Evolutionary conservation across 2,113 vertebrate species (phyloP).

Genomic region (Rhinogobius similis): DNA sequence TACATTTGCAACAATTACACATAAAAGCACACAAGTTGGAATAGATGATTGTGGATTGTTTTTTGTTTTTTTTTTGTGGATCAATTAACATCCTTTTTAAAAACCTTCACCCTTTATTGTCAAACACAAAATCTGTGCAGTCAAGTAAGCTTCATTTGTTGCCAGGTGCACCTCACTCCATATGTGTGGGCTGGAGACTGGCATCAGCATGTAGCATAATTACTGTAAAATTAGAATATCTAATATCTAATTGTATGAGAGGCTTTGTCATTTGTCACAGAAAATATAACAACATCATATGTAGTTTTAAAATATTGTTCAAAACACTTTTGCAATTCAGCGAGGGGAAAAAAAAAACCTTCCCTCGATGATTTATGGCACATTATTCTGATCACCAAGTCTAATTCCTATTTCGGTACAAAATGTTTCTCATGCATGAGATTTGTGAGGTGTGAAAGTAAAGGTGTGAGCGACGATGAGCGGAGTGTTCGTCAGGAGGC

Average conservation of each 20-base stretch:
- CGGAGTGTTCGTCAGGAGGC: slow-evolving; percentile 34
- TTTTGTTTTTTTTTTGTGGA: neutral
- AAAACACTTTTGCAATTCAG: neutral
- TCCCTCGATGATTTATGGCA: neutral
- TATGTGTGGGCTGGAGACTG: neutral
- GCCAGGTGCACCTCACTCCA: too few relatives aligned
- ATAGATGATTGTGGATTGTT: neutral
- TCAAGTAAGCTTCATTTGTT: neutral
- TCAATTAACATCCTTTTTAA: too few relatives aligned
- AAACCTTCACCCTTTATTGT: neutral
- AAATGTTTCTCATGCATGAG: slow-evolving; percentile 25
- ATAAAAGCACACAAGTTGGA: neutral
- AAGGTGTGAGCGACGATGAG: slow-evolving; percentile 33
- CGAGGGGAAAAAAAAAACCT: neutral
- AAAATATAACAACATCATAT: too few relatives aligned
- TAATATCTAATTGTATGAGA: neutral
- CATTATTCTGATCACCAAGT: neutral
- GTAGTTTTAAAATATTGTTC: neutral
- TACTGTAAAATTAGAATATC: neutral
- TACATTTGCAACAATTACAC: slow-evolving; percentile 41
- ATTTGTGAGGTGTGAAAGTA: slow-evolving; percentile 42
- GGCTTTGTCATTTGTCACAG: neutral
- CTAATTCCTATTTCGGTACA: slow-evolving; percentile 27
- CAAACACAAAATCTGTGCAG: neutral
- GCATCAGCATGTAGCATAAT: neutral